phyloP scores from a whole-genome alignment of 2,797 vertebrate genomes.

The Denticeps clupeoides region DNA sequence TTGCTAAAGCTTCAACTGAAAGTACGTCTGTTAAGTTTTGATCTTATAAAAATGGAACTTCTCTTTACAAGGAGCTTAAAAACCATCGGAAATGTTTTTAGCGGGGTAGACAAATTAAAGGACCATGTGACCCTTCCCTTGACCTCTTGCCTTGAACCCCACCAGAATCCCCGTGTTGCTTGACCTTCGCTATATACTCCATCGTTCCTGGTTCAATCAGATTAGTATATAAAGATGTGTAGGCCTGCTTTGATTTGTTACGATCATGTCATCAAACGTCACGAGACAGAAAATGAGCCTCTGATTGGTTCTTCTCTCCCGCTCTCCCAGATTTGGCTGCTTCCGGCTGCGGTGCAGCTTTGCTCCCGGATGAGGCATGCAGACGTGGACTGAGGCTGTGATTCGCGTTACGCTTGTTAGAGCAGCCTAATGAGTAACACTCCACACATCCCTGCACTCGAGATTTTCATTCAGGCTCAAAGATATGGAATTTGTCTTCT shows the following conservation, averaged over 20 bases:
- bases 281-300: not conserved
- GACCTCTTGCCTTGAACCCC: slow-evolving; percentile 7
- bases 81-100: slow-evolving; percentile 32
- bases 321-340: slow-evolving; percentile 46
- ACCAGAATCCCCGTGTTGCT: slow-evolving; percentile 10
- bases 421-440: not conserved
- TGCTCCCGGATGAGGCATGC: slow-evolving; percentile 34
- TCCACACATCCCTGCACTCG: not conserved
- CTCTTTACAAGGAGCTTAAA: slow-evolving; percentile 31
- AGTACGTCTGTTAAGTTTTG: slow-evolving; percentile 26
- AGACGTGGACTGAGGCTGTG: not conserved
- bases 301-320: not conserved
- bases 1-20: slow-evolving; percentile 29
- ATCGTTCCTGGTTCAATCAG: no score
- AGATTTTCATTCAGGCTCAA: not conserved
- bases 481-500: not conserved
- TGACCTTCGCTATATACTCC: slow-evolving; percentile 23
- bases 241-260: no score
- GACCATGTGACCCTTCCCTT: slow-evolving; percentile 30
- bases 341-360: slow-evolving; percentile 46
- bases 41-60: slow-evolving; percentile 36
- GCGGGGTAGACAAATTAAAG: slow-evolving; percentile 33
- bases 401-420: no score
- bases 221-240: no score
- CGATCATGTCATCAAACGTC: no score